Base-by-base conservation (phyloP, 2,888 invertebrate species). In the Drosophila atroscutellata region DNA sequence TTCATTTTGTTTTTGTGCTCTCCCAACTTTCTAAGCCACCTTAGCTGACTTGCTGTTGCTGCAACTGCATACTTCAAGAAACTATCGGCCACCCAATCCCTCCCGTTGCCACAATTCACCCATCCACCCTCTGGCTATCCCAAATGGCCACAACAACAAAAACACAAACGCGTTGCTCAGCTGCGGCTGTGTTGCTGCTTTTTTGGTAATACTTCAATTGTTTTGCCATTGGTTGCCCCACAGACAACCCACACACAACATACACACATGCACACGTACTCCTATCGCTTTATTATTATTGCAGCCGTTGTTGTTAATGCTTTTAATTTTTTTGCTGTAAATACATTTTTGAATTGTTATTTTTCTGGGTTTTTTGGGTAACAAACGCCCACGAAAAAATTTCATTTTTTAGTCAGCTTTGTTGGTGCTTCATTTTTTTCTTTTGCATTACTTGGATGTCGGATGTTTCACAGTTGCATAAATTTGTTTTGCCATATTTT, bases 151-250 rank as follows among this genome's bases (percentile, higher is more conserved):
- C 65, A 80, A 73, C 64, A 72, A 26, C n/a, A n/a, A 49, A 54
- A 52, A 24, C 28, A 36, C 59, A 20, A 36, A 61, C 64, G 50
- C 39, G 52, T 63, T 75, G 58, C 66, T 47, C 65, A 57, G 70
- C 54, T 75, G 64, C 39, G 32, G 20, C 45, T 24, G 7, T 45
- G 45, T 42, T 52, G 60, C 32, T 36, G 28, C 39, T 34, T 62
- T 47, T 47, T 74, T 88, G 84, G 86, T 83, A 89, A 89, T 86
- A 85, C 89, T 72, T 85, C 81, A 85, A 85, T 83, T 85, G 79
- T 70, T 86, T 88, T 68, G 67, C 67, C 72, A 69, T 74, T 78
- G 72, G 75, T 84, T 88, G 83, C 88, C 72, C 75, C 83, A 85
- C 49, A 56, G 47, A 56, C 69, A 69, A 62, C 67, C 61, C 71